Base-by-base conservation (phyloP, 2,113 vertebrate species). In the Seriola quinqueradiata region DNA sequence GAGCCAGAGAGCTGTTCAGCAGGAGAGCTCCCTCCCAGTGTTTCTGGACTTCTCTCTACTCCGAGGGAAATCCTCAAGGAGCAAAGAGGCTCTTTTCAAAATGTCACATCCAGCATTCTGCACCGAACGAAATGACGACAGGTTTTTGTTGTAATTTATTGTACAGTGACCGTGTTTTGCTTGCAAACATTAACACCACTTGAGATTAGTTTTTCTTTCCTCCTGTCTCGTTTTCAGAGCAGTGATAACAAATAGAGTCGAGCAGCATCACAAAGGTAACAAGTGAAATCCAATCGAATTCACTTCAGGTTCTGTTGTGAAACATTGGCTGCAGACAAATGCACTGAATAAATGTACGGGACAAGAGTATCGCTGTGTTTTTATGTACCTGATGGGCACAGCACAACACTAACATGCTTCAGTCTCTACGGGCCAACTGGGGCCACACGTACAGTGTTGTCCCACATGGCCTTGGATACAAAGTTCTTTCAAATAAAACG, bases 1-100 rank as follows among this genome's bases (percentile, higher is more conserved):
- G 32, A 75, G 84, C 87, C 90, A 92, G 64, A 23, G 58, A 54
- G 73, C 66, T 80, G 66, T 48, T 82, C 16, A 57, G 65, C 40
- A n/a, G 72, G 50, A 68, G 59, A 57, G 5, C 28, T 69, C 19
- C 40, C 28, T 61, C 58, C 17, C 32, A 16, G 34, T 16, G 36
- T 54, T 42, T 50, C 28, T 81, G 38, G 70, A 81, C 8, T 21
- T 2, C 8, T 79, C 46, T 76, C 36, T 34, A 16, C 48, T 66
- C 36, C 14, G 0, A 76, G 60, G 38, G 38, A 40, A 81, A 75
- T 81, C 66, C 79, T 82, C 4, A 6, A 77, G 55, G 69, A 80
- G 17, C 4, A 44, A 38, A 28, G 23, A 32, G 1, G 13, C 38
- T 66, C 25, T 66, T 66, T 81, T 38, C 46, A 64, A 82, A 42